Conservation (phyloP, 1,140 invertebrate species). For the Phortica variegata region DNA sequence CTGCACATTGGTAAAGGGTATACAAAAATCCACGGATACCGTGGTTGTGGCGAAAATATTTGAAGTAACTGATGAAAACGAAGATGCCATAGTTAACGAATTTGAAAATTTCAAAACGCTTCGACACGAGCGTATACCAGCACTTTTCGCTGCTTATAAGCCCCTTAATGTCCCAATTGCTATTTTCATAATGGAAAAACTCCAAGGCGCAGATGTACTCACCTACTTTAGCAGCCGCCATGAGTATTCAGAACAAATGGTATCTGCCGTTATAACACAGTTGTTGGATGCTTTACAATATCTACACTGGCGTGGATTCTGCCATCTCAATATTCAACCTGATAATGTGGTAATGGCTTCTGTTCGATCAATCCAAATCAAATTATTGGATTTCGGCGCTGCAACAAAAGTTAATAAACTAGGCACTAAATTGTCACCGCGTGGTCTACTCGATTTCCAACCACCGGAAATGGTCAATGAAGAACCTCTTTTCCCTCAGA, state of each 20-base stretch:
- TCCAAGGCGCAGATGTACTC: slow-evolving; percentile 88
- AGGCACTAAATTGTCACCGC: slow-evolving; percentile 68
- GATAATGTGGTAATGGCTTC: slow-evolving; percentile 95
- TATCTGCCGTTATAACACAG: slow-evolving; percentile 80
- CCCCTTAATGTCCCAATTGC: slow-evolving; percentile 66
- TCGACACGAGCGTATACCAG: slow-evolving; percentile 81
- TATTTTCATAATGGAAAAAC: slow-evolving; percentile 79
- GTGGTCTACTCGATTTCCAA: slow-evolving; percentile 61
- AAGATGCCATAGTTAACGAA: slow-evolving; percentile 71
- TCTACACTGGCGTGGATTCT: slow-evolving; percentile 88
- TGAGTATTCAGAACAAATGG: slow-evolving; percentile 88
- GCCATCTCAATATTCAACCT: slow-evolving; percentile 92
- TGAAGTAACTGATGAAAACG: slow-evolving; percentile 68
- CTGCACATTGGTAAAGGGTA: slow-evolving; percentile 80
- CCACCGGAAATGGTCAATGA: slow-evolving; percentile 92
- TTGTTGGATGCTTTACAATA: slow-evolving; percentile 87
- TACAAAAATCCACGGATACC: slow-evolving; percentile 70
- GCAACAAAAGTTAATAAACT: slow-evolving; percentile 78
- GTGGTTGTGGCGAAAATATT: slow-evolving; percentile 79
- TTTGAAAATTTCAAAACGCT: slow-evolving; percentile 78
- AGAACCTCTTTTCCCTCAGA: slow-evolving; percentile 80
- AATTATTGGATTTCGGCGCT: slow-evolving; percentile 88
- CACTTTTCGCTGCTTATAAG: slow-evolving; percentile 72
- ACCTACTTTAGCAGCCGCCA: slow-evolving; percentile 83
- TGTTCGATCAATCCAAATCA: slow-evolving; percentile 81